Evolutionary conservation across 2,888 invertebrate genomes (phyloP), one percentile per base, ranked within the genome.

Genomic region (Malthinus seriepunctatus): DNA sequence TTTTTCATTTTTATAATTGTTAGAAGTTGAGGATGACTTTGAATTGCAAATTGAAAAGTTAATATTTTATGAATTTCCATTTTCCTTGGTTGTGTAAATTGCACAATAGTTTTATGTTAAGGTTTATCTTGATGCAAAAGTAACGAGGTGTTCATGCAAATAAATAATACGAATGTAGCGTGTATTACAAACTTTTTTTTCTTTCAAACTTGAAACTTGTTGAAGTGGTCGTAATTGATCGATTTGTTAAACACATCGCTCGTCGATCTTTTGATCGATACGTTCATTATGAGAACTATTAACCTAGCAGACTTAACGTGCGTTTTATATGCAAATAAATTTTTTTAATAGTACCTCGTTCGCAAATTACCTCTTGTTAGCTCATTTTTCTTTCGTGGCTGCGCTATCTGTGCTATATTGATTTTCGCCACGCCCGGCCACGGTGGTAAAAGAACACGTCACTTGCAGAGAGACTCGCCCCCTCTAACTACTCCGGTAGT

Each of bases 391-490:
- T 69, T 70, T 61, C 65, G 64, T 64, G 64, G 67, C 68, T 62
- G 64, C 67, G 67, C 69, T 70, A 69, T 71, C 69, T 70, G 68
- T 68, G 69, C 70, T 69, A 70, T 71, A 71, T 71, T 70, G 71
- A 71, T 71, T 71, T 71, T 68, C 69, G 69, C 71, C 71, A 71
- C 71, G 71, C 71, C 71, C 71, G 69, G 64, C 67, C 54, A 67
- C 69, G 67, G 64, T 62, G 63, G 65, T 63, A 69, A 70, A 71
- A 71, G 71, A 71, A 72, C 71, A 71, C 71, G 71, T 69, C 71
- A 70, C 69, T 69, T 67, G 68, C 65, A 69, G 65, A 66, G 66
- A 62, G 63, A 63, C 66, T 62, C 67, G 63, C 60, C 61, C 52
- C 23, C 23, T 56, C 55, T 56, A 60, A 52, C 60, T 56, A 38